These are phyloP conservation scores for Rhynchophorus ferrugineus DNA, from an alignment of 1,140 invertebrate genomes.

Conservation along the genomic window DNA sequence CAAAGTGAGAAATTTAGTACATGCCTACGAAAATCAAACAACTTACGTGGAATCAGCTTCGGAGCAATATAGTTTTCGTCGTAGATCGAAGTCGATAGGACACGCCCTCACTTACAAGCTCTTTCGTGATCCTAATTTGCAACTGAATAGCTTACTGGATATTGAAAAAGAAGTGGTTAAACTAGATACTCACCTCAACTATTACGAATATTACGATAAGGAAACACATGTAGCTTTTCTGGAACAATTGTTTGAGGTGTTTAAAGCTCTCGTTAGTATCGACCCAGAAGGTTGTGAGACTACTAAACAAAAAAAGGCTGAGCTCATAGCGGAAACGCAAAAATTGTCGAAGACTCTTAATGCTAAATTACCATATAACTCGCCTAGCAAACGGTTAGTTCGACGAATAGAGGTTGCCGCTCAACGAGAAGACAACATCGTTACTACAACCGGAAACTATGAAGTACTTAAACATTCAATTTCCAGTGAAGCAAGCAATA, in stretches of 20 bases:
- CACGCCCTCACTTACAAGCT: constrained; percentile 17
- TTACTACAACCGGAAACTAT: constrained; percentile 4
- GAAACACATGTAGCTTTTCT: constrained; percentile 24
- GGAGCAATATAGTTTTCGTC: neutral
- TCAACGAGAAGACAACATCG: constrained; percentile 10
- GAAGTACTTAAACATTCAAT: constrained; percentile 5
- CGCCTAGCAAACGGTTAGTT: neutral
- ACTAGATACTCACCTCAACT: constrained; percentile 17
- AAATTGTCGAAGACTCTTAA: constrained; percentile 17
- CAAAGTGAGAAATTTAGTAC: neutral
- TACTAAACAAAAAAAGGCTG: constrained; percentile 6
- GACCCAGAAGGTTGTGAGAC: constrained; percentile 16
- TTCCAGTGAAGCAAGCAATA: constrained; percentile 1
- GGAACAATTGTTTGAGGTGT: constrained; percentile 22
- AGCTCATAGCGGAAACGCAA: constrained; percentile 14
- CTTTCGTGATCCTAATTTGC: constrained; percentile 10
- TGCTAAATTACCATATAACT: constrained; percentile 16
- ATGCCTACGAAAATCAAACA: neutral
- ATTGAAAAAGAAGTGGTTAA: constrained; percentile 21
- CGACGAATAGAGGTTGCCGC: neutral
- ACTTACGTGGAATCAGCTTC: neutral
- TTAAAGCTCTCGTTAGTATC: constrained; percentile 19
- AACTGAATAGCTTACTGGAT: constrained; percentile 13
- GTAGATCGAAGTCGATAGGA: constrained; percentile 20
- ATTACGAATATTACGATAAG: constrained; percentile 23